phyloP scores from a whole-genome alignment of 1,140 invertebrate genomes.

The Leguminivora glycinivorella region DNA sequence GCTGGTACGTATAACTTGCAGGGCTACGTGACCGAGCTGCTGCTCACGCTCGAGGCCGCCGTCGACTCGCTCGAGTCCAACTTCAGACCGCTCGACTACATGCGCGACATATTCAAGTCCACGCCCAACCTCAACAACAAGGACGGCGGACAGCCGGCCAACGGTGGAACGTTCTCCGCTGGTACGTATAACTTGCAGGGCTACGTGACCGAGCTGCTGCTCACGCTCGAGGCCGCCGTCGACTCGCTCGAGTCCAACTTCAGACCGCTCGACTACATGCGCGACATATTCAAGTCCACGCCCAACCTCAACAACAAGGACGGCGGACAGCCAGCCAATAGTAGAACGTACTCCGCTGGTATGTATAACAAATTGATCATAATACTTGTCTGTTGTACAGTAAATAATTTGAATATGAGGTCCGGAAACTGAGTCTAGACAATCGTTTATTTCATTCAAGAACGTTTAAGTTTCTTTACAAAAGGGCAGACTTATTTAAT shows the following conservation, averaged over 20 bases:
- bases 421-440: too few species aligned
- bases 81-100: conserved; percentile 91
- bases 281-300: conserved; percentile 97
- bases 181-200: conserved; percentile 92
- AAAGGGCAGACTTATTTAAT: too few species aligned
- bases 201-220: conserved; percentile 97
- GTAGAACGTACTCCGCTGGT: conserved; percentile 75
- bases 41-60: conserved; percentile 96
- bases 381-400: too few species aligned
- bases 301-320: conserved; percentile 96
- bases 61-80: conserved; percentile 94
- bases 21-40: conserved; percentile 97
- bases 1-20: conserved; percentile 91
- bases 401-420: too few species aligned
- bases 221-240: conserved; percentile 96
- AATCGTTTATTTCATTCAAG: background rate
- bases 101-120: conserved; percentile 97
- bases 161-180: conserved; percentile 73
- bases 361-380: conserved; percentile 24
- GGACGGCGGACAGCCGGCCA: conserved; percentile 78
- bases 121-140: conserved; percentile 97
- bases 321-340: conserved; percentile 63
- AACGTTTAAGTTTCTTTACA: background rate
- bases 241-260: conserved; percentile 93
- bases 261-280: conserved; percentile 92